Conservation (phyloP, 2,888 invertebrate genomes). For the Orgyia antiqua region DNA sequence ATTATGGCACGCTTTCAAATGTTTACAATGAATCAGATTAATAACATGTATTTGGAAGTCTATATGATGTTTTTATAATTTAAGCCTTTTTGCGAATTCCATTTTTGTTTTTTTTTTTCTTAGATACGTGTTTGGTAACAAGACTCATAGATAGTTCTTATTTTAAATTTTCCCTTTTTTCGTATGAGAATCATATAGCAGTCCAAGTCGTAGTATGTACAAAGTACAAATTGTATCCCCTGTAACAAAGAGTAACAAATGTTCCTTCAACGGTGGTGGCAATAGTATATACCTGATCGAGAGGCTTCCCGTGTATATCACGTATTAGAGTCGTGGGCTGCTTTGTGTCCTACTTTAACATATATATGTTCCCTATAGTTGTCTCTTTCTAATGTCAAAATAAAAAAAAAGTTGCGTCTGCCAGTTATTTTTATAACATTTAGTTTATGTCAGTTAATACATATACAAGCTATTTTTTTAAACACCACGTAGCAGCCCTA, state of each 20-base stretch:
- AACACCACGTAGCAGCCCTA: constrained; percentile 22
- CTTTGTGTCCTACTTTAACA: constrained; percentile 8
- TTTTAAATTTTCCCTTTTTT: constrained; percentile 1
- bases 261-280: constrained; percentile 38
- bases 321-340: constrained; percentile 18
- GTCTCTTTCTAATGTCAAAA: constrained; percentile 1
- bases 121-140: background rate
- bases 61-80: constrained; percentile 37
- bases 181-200: constrained; percentile 38
- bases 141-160: background rate
- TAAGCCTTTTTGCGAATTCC: constrained; percentile 3
- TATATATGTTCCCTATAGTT: background rate
- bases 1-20: constrained; percentile 76
- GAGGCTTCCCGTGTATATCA: constrained; percentile 32
- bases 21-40: constrained; percentile 66
- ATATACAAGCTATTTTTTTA: too few relatives aligned
- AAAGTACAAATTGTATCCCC: constrained; percentile 48
- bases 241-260: constrained; percentile 57
- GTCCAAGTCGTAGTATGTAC: constrained; percentile 51
- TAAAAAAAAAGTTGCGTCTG: too few relatives aligned
- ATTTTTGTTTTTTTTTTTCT: background rate
- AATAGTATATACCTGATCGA: constrained; percentile 27
- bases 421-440: too few relatives aligned
- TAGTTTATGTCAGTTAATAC: too few relatives aligned
- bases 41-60: constrained; percentile 58